Evolutionary conservation across 2,797 vertebrate genomes (phyloP).

Genomic region (Acanthopagrus latus): DNA sequence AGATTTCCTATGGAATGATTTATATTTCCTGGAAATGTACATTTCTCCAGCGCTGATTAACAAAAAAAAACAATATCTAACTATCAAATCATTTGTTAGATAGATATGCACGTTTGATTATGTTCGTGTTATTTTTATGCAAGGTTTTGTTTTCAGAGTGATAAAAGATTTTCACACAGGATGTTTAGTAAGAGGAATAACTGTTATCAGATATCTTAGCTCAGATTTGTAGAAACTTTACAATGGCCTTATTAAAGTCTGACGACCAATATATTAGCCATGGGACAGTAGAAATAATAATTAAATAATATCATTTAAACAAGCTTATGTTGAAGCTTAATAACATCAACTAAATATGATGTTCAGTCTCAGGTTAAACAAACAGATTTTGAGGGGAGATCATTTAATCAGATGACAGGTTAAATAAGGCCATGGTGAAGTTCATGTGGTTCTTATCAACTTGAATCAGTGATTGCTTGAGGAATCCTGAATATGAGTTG

Average conservation of each 20-base stretch:
- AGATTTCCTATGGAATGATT: background rate
- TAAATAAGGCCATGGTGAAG: constrained; percentile 29
- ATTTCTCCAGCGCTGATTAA: background rate
- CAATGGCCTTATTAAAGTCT: constrained; percentile 3
- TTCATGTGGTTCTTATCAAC: constrained; percentile 26
- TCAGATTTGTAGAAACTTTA: constrained; percentile 13
- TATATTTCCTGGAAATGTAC: constrained; percentile 1
- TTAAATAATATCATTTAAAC: background rate
- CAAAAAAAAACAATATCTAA: constrained; percentile 5
- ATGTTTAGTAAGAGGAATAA: background rate
- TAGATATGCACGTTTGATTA: background rate
- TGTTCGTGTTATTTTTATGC: background rate
- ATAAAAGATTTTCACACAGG: background rate
- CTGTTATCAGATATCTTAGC: background rate
- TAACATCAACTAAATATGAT: background rate
- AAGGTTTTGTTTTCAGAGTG: background rate
- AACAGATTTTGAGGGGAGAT: background rate
- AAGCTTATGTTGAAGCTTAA: background rate
- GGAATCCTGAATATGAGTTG: constrained; percentile 21
- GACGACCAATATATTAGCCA: background rate
- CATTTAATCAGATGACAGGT: background rate
- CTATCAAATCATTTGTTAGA: background rate
- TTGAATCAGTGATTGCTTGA: constrained; percentile 31
- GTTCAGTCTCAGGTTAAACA: background rate
- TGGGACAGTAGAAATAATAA: background rate